Evolutionary conservation across 2,113 vertebrate species (phyloP).

Genomic region (Dasypus novemcinctus): DNA sequence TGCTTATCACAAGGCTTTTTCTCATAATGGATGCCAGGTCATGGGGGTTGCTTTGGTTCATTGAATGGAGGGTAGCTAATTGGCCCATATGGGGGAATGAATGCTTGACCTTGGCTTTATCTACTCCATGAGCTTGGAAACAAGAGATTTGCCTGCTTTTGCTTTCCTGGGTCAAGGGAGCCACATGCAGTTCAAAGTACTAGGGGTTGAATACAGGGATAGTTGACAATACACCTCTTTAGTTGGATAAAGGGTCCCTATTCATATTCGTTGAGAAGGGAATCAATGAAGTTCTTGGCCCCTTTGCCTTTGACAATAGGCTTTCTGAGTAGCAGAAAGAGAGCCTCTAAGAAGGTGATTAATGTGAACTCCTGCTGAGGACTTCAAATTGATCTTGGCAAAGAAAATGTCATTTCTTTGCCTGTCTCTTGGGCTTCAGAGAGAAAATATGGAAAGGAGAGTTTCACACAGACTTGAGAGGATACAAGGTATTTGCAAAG

Average conservation of each 20-base stretch:
- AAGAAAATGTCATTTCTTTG: slow-evolving; percentile 64
- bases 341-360: slow-evolving; percentile 60
- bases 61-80: slow-evolving; percentile 50
- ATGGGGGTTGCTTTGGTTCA: not conserved
- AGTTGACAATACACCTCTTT: slow-evolving; percentile 22
- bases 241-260: slow-evolving; percentile 35
- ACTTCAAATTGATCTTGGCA: slow-evolving; percentile 66
- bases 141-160: slow-evolving; percentile 58
- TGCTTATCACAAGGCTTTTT: slow-evolving; percentile 9
- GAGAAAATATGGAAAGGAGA: slow-evolving; percentile 45
- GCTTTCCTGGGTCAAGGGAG: slow-evolving; percentile 51
- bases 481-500: not conserved
- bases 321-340: slow-evolving; percentile 11
- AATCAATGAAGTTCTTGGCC: slow-evolving; percentile 52
- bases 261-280: not conserved
- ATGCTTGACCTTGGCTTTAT: slow-evolving; percentile 18
- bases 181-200: slow-evolving; percentile 32
- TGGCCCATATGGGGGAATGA: slow-evolving; percentile 19
- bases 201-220: not conserved
- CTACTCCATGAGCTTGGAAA: not conserved
- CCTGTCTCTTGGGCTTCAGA: slow-evolving; percentile 54
- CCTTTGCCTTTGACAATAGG: slow-evolving; percentile 48
- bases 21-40: not conserved
- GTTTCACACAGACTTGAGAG: slow-evolving; percentile 31
- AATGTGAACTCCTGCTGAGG: slow-evolving; percentile 54